Evolutionary conservation across 2,888 invertebrate species (phyloP).

Genomic region (Falcaria lacertinaria): DNA sequence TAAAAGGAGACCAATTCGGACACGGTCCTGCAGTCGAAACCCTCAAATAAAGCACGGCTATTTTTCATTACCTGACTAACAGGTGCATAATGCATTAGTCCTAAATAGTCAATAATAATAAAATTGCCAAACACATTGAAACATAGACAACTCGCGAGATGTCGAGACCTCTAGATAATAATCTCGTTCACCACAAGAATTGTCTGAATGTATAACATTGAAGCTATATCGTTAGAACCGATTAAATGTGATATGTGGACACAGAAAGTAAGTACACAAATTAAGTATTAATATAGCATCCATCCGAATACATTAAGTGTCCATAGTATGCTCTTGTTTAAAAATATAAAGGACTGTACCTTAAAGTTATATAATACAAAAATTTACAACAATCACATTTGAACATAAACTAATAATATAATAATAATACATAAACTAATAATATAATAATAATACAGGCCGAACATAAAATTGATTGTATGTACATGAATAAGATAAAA

Average conservation of each 20-base stretch:
- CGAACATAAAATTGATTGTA: neutral
- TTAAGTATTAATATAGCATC: constrained; percentile 36
- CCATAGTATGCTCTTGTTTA: constrained; percentile 30
- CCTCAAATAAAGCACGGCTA: too few relatives aligned
- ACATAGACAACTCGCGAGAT: constrained; percentile 36
- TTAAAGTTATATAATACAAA: constrained; percentile 28
- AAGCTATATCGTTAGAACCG: constrained; percentile 26
- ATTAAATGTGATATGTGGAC: constrained; percentile 56
- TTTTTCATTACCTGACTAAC: too few relatives aligned
- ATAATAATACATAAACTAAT: too few relatives aligned
- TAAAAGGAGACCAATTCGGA: too few relatives aligned
- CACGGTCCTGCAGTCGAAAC: too few relatives aligned
- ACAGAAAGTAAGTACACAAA: constrained; percentile 45
- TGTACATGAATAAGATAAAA: constrained; percentile 1
- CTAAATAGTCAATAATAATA: too few relatives aligned
- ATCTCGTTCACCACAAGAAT: constrained; percentile 37
- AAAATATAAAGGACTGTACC: constrained; percentile 31
- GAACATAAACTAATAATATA: constrained; percentile 6
- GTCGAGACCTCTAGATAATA: constrained; percentile 36
- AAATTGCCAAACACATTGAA: constrained; percentile 10
- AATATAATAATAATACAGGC: constrained; percentile 1
- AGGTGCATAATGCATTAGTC: too few relatives aligned
- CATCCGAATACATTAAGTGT: constrained; percentile 40
- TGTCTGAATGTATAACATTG: constrained; percentile 29
- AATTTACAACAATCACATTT: constrained; percentile 33